Evolutionary conservation across 2,797 vertebrate genomes (phyloP), one percentile per base, ranked within the genome.

Genomic region (Danionella dracula): DNA sequence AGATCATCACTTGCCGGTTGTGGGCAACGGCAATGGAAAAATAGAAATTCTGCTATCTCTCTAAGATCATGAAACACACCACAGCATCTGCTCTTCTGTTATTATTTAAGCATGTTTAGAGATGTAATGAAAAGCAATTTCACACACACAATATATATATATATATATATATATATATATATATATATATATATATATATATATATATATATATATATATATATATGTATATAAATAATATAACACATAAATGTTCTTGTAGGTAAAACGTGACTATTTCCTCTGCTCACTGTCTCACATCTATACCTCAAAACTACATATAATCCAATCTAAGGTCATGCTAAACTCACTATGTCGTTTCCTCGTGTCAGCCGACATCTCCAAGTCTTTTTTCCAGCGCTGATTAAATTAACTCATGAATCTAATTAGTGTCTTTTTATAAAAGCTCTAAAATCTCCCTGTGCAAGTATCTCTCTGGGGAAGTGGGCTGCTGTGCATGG

Each of bases 351-450:
- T 58, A 66, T 76, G 74, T 65, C 70, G 74, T 71, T 55, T 70
- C 73, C 62, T 70, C 53, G 9, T 51, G 48, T 70, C 68, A 59
- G 57, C 34, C 42, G 40, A 79, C 66, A 73, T 72, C 48, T 61
- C 51, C n/a, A 29, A 60, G 50, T 54, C 61, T 67, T 66, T 60
- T 63, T 40, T 49, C 38, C 49, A 40, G 32, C 70, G 68, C 66
- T 61, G 75, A 82, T 81, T 72, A 76, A 78, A 62, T 85, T 78
- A 82, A 71, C 72, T 66, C 74, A 60, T 16, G 55, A 82, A 79
- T 83, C 74, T 83, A 85, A 86, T 88, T 85, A 86, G 81, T 62
- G 71, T 81, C 84, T 83, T 87, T 84, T 84, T 84, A 80, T 83
- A 78, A 82, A 85, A 78, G 64, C 73, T 71, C 68, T 64, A 68